phyloP scores from a whole-genome alignment of 2,888 invertebrate genomes.

The Anthoptus insignis region DNA sequence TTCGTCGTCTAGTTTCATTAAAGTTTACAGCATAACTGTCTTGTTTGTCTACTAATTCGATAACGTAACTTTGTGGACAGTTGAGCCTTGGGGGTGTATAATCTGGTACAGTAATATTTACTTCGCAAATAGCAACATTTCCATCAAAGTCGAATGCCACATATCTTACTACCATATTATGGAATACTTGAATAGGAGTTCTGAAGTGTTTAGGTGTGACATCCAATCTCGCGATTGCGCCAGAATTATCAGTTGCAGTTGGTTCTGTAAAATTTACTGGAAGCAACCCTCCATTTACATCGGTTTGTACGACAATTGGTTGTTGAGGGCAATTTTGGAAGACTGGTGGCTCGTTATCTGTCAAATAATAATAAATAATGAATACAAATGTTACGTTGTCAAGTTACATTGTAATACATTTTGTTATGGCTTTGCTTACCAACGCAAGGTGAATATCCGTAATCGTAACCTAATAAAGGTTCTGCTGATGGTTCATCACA shows the following conservation, averaged over 20 bases:
- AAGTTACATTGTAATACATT: background rate
- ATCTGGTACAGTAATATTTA: constrained; percentile 98
- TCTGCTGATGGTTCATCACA: constrained; percentile 95
- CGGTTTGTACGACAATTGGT: constrained; percentile 96
- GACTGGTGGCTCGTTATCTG: constrained; percentile 98
- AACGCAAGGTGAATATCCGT: constrained; percentile 97
- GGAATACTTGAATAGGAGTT: constrained; percentile 95
- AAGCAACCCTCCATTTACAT: constrained; percentile 95
- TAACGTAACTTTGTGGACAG: constrained; percentile 98
- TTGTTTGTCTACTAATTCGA: constrained; percentile 96
- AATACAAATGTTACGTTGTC: too few species aligned
- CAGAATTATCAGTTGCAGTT: constrained; percentile 97
- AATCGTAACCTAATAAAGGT: constrained; percentile 96
- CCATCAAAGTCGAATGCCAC: constrained; percentile 99
- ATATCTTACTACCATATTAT: constrained; percentile 97
- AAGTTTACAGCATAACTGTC: constrained; percentile 97
- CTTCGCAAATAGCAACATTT: constrained; percentile 98
- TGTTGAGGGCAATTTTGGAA: constrained; percentile 99
- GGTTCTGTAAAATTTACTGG: constrained; percentile 98
- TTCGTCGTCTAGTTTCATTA: constrained; percentile 94
- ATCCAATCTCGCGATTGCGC: constrained; percentile 97
- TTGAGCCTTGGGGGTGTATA: constrained; percentile 96
- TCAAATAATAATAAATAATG: too few species aligned
- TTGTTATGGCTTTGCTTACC: constrained; percentile 78
- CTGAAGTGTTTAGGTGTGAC: constrained; percentile 97